Conservation (phyloP, 1,140 invertebrate species). For the Archegozetes longisetosus region DNA sequence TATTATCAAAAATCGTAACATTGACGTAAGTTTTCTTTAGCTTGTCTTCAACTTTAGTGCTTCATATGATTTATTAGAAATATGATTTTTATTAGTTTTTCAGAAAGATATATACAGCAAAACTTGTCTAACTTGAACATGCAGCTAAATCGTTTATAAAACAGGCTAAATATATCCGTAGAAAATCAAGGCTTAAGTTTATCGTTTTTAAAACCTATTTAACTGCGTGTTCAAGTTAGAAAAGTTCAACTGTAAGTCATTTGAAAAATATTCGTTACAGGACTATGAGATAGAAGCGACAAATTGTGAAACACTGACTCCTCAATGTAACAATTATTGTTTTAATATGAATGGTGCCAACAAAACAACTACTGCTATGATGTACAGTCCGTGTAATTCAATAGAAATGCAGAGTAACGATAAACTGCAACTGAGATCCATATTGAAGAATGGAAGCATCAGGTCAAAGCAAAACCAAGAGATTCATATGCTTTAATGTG, state of each 20-base stretch:
- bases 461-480: not conserved
- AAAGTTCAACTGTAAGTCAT: no score
- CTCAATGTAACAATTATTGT: not conserved
- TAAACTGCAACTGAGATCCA: not conserved
- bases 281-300: not conserved
- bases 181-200: no score
- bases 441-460: not conserved
- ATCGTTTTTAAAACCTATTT: no score
- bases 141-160: no score
- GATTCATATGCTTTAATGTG: not conserved
- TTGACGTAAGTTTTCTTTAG: not conserved
- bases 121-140: no score
- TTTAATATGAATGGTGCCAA: not conserved
- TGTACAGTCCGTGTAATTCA: not conserved
- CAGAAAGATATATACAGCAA: no score
- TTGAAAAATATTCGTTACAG: no score
- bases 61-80: no score
- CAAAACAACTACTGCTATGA: not conserved
- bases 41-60: no score
- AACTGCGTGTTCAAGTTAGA: no score
- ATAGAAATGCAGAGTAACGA: not conserved
- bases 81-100: no score
- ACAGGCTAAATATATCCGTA: no score
- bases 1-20: not conserved
- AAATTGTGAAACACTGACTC: not conserved